Evolutionary conservation across 1,140 invertebrate genomes (phyloP).

Genomic region (Trachymyrmex cornetzi): DNA sequence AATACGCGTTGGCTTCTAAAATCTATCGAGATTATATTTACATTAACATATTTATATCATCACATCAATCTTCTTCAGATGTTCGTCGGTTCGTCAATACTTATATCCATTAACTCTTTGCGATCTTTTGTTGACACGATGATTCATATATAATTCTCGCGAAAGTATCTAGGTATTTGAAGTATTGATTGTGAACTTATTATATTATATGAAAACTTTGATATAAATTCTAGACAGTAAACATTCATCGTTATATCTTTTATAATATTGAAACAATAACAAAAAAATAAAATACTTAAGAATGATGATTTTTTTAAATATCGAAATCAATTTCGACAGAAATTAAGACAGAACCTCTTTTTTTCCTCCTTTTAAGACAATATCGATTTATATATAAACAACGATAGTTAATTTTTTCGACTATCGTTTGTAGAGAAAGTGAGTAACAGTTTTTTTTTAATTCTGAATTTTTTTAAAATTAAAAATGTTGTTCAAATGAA

Average conservation of each 20-base stretch:
- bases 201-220: background rate
- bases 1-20: background rate
- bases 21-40: constrained; percentile 13
- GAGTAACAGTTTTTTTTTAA: background rate
- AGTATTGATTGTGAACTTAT: constrained; percentile 16
- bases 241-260: constrained; percentile 3
- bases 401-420: constrained; percentile 14
- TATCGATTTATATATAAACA: background rate
- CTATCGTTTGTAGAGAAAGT: background rate
- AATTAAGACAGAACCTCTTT: background rate
- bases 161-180: background rate
- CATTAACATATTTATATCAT: background rate
- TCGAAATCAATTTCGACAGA: background rate
- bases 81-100: background rate
- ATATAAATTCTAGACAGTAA: background rate
- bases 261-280: background rate
- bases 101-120: constrained; percentile 34
- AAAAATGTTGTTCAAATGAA: background rate
- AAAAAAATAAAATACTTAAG: background rate
- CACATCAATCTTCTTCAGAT: constrained; percentile 40
- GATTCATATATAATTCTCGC: constrained; percentile 26
- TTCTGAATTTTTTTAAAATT: no score
- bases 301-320: background rate
- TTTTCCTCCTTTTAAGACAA: background rate
- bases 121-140: background rate